These are phyloP conservation scores for Pammene fasciana DNA, from an alignment of 2,888 invertebrate genomes.

Conservation along the genomic window DNA sequence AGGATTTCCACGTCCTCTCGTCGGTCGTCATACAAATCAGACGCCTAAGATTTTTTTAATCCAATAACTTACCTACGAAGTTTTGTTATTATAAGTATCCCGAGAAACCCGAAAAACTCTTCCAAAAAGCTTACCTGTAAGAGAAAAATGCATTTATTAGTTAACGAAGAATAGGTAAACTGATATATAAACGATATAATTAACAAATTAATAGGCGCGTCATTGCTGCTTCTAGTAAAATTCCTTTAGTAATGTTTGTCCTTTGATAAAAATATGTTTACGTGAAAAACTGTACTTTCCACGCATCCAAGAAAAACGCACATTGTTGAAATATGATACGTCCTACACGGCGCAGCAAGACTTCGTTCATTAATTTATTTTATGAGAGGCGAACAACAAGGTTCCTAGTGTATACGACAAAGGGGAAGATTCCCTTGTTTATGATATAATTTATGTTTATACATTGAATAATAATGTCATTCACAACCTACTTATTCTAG, in stretches of 20 bases:
- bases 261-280: slow-evolving; percentile 25
- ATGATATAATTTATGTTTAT: not conserved
- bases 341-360: slow-evolving; percentile 20
- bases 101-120: no score
- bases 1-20: not conserved
- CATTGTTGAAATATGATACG: slow-evolving; percentile 27
- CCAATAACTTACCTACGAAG: slow-evolving; percentile 15
- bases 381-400: slow-evolving; percentile 22
- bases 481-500: no score
- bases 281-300: slow-evolving; percentile 20
- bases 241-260: not conserved
- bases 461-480: not conserved
- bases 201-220: not conserved
- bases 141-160: slow-evolving; percentile 5
- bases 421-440: slow-evolving; percentile 27
- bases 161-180: not conserved
- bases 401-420: slow-evolving; percentile 23
- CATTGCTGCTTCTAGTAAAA: not conserved
- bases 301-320: slow-evolving; percentile 9
- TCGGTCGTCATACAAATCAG: not conserved
- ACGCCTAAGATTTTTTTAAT: not conserved
- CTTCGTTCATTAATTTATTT: slow-evolving; percentile 30
- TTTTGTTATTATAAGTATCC: not conserved
- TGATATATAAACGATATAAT: not conserved
- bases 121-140: slow-evolving; percentile 25